Base-by-base conservation (phyloP, 1,140 invertebrate genomes). In the Drosophila novamexicana region DNA sequence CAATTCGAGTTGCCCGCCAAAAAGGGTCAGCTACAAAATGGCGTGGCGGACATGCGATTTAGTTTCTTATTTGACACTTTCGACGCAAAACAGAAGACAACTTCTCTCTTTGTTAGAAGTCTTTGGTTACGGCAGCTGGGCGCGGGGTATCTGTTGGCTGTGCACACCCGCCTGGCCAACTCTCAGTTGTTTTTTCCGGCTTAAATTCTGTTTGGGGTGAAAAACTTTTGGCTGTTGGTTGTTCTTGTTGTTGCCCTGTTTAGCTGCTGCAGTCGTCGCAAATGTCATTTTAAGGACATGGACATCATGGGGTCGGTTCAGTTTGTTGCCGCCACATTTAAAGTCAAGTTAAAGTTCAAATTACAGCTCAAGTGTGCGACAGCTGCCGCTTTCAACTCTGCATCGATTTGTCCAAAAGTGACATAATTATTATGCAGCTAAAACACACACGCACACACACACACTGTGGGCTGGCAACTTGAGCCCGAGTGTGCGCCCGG, bases 41-140 rank as follows among this genome's bases (percentile, higher is more conserved):
- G 71, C 42, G 50, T 73, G 54, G 70, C 56, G 36, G 77, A 84
- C 74, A 89, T 89, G 84, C 84, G 84, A 89, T 89, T 89, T 84
- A 89, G 84, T 89, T 89, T 89, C 84, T 84, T 89, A 89, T 89
- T 89, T 89, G 84, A 89, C 84, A 89, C 84, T 89, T 89, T 86
- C 7, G 7, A 42, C 12, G 40, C n/a, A n/a, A 7, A 42, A 42
- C 4, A 5, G 22, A 29, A 29, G 22, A 5, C 22, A 29, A 29
- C 22, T 5, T 29, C 4, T 29, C 3, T 29, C 3, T 29, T 29
- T 29, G 22, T 29, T 5, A 29, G 5, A 29, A 29, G 22, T 29
- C 1, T 6, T 5, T 29, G 2, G 22, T 29, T 29, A 29, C 4
- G 22, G 22, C 22, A 29, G 4, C 22, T 29, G 22, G 22, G 22